Evolutionary conservation across 2,888 invertebrate genomes (phyloP), one percentile per base, ranked within the genome.

Genomic region (Hirtodrosophila cameraria): DNA sequence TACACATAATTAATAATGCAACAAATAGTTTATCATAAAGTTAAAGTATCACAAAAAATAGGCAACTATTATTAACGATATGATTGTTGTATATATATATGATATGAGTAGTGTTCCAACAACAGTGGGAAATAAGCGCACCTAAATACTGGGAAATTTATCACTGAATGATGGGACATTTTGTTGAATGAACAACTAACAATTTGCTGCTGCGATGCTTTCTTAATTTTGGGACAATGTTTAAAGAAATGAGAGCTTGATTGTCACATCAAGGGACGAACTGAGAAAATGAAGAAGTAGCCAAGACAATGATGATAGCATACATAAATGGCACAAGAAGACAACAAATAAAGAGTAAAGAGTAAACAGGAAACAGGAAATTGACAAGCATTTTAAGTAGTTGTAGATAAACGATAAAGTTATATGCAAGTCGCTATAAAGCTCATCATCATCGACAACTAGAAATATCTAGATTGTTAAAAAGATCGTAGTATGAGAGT

Each of bases 61-160:
- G n/a, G 18, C 2, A 18, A 18, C 18, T 5, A n/a, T 18, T 3
- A 5, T 18, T 3, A 18, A 18, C 5, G 18, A 3, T 18, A 1
- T 2, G 18, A 2, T 1, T 1, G 23, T 1, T 7, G 23, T n/a
- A 23, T 7, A 23, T 4, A 18, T 18, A 18, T 18, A 23, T 8
- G 23, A 23, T 23, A 8, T 5, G 23, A 2, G 8, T 23, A 2
- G 8, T 23, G n/a, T 8, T 18, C 6, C 6, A n/a, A 2, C 9
- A 53, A 69, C 23, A 67, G 41, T 31, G 70, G 67, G 69, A 67
- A 41, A 27, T 55, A 20, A 5, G 0, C 9, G 9, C 2, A n/a
- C 3, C 3, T 3, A 11, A 35, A 64, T 58, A 65, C 39, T 36
- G 64, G 64, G 64, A 9, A 50, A 35, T 66, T 45, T 4, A 3